Evolutionary conservation across 2,797 vertebrate species (phyloP), one percentile per base, ranked within the genome.

Genomic region (Argyrosomus regius): DNA sequence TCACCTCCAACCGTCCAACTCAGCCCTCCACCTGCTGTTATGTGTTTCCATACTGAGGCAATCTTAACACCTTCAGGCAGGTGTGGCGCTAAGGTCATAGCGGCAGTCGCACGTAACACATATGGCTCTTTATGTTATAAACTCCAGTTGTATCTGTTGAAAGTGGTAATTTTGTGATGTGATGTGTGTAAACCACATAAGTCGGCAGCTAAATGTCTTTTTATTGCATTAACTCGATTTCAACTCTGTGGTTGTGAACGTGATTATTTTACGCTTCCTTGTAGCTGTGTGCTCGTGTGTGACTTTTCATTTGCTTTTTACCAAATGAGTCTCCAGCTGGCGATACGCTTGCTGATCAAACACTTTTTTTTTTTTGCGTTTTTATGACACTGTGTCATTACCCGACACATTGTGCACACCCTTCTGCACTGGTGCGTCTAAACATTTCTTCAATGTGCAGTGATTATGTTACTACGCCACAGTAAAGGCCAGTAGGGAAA

Each of bases 311-410:
- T 48, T 35, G 28, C 45, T 77, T 61, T 77, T 64, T 31, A 57
- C 67, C 46, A 18, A 71, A 45, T 12, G 31, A 43, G 68, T 54
- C 71, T 56, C 56, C 77, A 85, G 77, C 78, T 83, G 68, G 70
- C 24, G 35, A 76, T 74, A 31, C 7, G 41, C 56, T 81, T 49
- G 20, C 69, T 68, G 86, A 88, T 90, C 85, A 90, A 86, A 90
- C 78, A 57, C 77, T 82, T 56, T 53, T 26, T 50, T 35, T 26
- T 50, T 35, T 50, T 60, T 83, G 71, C 20, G 53, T 87, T 89
- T 85, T 81, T 81, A 72, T 84, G 80, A 26, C 73, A 87, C 86
- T 72, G 68, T 94, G 49, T 94, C 86, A 94, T 95, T 93, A 93
- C 63, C 50, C 80, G 10, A 66, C 66, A 80, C 59, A 53, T 56